Conservation (phyloP, 2,797 vertebrate species). For the Xerus rutilus region DNA sequence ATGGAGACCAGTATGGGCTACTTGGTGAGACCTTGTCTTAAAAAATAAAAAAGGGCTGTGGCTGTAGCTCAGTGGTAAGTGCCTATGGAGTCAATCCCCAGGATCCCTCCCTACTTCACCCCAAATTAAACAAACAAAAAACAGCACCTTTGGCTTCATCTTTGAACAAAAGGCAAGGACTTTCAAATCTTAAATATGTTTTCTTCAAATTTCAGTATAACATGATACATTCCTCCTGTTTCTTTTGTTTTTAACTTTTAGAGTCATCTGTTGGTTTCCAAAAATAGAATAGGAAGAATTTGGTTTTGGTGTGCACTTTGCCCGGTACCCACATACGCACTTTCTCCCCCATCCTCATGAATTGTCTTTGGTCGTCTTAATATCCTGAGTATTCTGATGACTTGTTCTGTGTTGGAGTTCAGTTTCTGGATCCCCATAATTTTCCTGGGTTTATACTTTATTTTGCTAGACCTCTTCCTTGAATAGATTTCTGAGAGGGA, state of each 20-base stretch:
- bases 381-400: neutral
- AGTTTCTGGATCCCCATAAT: neutral
- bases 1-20: too few relatives aligned
- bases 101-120: too few relatives aligned
- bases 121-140: neutral
- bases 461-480: neutral
- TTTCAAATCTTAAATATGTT: neutral
- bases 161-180: neutral
- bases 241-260: neutral
- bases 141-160: neutral
- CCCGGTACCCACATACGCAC: neutral
- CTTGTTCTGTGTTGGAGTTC: neutral
- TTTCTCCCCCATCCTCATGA: neutral
- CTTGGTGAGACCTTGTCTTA: too few relatives aligned
- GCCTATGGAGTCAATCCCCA: too few relatives aligned
- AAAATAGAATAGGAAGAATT: neutral
- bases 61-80: too few relatives aligned
- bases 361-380: neutral
- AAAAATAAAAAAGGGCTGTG: too few relatives aligned
- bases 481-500: neutral
- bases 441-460: neutral
- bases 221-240: neutral
- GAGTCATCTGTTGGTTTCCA: neutral
- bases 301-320: neutral
- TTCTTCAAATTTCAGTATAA: neutral